Percentiles rank a stretch among this genome's conserved stretches.
Evolutionary conservation across 2,113 vertebrate species (phyloP).

Genomic region (Macheiramphus alcinus): DNA sequence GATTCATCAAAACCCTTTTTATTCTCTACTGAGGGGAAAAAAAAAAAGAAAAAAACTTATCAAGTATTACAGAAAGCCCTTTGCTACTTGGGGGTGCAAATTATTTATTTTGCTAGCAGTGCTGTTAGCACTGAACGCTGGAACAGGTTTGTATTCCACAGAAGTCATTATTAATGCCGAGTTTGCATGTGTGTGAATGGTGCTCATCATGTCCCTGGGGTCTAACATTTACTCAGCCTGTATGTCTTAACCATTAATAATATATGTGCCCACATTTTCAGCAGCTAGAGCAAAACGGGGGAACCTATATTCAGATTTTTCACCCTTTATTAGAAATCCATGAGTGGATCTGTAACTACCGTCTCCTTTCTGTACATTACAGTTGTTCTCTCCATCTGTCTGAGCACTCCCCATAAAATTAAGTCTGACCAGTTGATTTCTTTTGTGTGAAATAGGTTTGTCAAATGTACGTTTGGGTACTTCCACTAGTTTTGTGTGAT

Average conservation of each 20-base stretch:
- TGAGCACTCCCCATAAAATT: neutral
- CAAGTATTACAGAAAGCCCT: neutral
- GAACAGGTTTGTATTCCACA: neutral
- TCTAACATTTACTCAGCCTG: neutral
- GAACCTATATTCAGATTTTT: neutral
- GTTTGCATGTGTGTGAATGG: neutral
- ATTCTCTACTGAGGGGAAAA: neutral
- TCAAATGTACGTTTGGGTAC: neutral
- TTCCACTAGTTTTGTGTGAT: neutral
- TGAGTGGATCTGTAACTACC: neutral
- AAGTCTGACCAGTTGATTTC: neutral
- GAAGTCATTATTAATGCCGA: neutral
- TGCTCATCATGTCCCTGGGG: neutral
- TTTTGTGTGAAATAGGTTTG: neutral
- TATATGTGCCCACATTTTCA: neutral
- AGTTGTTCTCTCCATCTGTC: neutral
- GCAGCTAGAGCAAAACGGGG: neutral
- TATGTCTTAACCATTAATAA: slow-evolving; percentile 1
- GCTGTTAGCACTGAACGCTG: neutral
- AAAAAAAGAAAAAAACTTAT: neutral
- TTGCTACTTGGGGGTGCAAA: neutral
- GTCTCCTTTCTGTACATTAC: neutral
- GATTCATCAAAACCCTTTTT: neutral
- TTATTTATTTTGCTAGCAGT: neutral
- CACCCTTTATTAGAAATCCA: neutral